Conservation (phyloP, 2,113 vertebrate species). For the Philantomba maxwellii region DNA sequence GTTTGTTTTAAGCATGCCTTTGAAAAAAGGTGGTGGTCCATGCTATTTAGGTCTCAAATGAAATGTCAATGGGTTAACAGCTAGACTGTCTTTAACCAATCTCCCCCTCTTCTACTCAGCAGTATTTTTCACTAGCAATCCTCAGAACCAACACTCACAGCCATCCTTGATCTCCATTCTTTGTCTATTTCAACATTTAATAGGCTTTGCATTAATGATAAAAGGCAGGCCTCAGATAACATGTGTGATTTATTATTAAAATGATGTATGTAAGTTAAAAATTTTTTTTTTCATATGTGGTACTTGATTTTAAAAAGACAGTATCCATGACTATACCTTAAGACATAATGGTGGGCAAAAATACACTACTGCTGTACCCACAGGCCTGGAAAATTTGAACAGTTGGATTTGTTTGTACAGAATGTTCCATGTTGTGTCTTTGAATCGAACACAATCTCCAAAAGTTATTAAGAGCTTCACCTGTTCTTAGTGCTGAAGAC, state of each 20-base stretch:
- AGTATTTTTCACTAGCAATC: background rate
- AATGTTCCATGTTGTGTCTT: constrained; percentile 43
- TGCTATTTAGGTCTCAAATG: background rate
- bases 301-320: constrained; percentile 23
- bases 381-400: constrained; percentile 55
- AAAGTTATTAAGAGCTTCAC: constrained; percentile 46
- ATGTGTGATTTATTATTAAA: constrained; percentile 57
- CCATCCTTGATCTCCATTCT: background rate
- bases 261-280: background rate
- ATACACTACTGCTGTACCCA: rapidly evolving
- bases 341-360: constrained; percentile 25
- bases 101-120: background rate
- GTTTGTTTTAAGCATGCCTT: background rate
- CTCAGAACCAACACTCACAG: background rate
- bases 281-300: constrained; percentile 35
- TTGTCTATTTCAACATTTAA: background rate
- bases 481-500: constrained; percentile 44
- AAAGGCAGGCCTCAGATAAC: background rate
- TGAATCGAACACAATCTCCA: constrained; percentile 45
- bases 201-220: background rate
- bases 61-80: background rate
- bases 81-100: background rate
- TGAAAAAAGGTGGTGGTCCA: background rate
- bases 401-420: constrained; percentile 55
- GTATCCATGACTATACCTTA: constrained; percentile 16